Percentiles rank a stretch among this genome's conserved stretches.
Conservation (phyloP, 2,113 vertebrate species). For the Notarius quadriscutis region DNA sequence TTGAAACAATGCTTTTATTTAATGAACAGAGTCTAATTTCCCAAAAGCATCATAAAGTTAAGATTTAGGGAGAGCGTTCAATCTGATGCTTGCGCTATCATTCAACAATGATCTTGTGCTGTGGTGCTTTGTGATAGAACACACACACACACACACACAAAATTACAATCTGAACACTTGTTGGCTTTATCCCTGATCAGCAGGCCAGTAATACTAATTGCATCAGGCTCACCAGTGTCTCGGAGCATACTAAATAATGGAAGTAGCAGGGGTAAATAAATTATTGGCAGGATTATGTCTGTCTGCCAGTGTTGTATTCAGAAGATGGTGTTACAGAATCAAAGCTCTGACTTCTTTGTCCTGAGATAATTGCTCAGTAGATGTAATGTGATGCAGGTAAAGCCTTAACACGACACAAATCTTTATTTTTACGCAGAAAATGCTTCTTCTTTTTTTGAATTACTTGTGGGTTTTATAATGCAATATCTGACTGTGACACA, state of each 20-base stretch:
- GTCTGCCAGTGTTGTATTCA: slow-evolving; percentile 55
- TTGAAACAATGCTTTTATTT: slow-evolving; percentile 5
- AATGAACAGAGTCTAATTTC: not conserved
- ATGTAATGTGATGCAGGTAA: slow-evolving; percentile 51
- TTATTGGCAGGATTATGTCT: slow-evolving; percentile 55
- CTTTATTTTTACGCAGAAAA: not conserved
- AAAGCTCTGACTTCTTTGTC: slow-evolving; percentile 53
- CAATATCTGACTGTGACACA: not conserved
- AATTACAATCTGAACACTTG: slow-evolving; percentile 58
- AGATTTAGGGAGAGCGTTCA: not conserved
- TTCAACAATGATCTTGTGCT: not conserved
- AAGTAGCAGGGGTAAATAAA: slow-evolving; percentile 58
- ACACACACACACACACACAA: slow-evolving; percentile 42
- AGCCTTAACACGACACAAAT: slow-evolving; percentile 34
- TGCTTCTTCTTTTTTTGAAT: not conserved
- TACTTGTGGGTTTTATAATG: not conserved
- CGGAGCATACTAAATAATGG: slow-evolving; percentile 57
- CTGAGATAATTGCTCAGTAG: slow-evolving; percentile 40
- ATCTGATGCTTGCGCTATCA: not conserved
- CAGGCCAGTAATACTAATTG: slow-evolving; percentile 45
- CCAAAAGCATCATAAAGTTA: slow-evolving; percentile 22
- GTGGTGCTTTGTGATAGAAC: not conserved
- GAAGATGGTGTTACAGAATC: slow-evolving; percentile 56
- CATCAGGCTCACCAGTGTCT: slow-evolving; percentile 35
- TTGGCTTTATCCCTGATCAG: slow-evolving; percentile 43